Percentiles rank a stretch among this genome's conserved stretches.
These are phyloP conservation scores for Selene dorsalis DNA, from an alignment of 2,797 vertebrate species.

Conservation along the genomic window DNA sequence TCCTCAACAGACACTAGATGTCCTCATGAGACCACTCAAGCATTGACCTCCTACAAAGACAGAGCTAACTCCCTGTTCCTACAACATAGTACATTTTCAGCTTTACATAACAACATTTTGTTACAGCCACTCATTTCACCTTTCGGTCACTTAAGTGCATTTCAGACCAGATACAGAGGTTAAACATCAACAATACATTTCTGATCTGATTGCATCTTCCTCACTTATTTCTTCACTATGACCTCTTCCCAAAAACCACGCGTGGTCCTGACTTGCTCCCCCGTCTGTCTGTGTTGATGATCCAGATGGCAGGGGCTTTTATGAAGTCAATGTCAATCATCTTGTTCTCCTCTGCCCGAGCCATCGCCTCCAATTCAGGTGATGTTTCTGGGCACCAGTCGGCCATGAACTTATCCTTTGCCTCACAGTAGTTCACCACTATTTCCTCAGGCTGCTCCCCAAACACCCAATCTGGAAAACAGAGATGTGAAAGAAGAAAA, in stretches of 20 bases:
- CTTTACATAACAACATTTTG: not conserved
- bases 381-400: conserved; percentile 84
- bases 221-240: conserved; percentile 33
- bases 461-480: conserved; percentile 86
- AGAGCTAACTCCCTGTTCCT: not conserved
- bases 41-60: not conserved
- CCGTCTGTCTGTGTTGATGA: conserved; percentile 74
- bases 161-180: not conserved
- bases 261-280: conserved; percentile 60
- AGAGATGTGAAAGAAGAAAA: not conserved
- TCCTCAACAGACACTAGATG: conserved; percentile 68
- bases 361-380: conserved; percentile 84
- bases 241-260: conserved; percentile 78
- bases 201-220: conserved; percentile 1
- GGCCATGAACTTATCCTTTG: conserved; percentile 82
- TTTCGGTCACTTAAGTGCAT: not conserved
- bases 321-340: conserved; percentile 74
- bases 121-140: not conserved
- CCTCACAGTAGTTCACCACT: conserved; percentile 81
- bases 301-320: conserved; percentile 80
- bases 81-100: not conserved
- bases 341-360: conserved; percentile 79
- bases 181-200: conserved; percentile 1
- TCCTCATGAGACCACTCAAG: conserved; percentile 40
- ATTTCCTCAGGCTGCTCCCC: conserved; percentile 88